Conservation (phyloP, 2,113 vertebrate genomes). For the Oreocharis arfaki region DNA sequence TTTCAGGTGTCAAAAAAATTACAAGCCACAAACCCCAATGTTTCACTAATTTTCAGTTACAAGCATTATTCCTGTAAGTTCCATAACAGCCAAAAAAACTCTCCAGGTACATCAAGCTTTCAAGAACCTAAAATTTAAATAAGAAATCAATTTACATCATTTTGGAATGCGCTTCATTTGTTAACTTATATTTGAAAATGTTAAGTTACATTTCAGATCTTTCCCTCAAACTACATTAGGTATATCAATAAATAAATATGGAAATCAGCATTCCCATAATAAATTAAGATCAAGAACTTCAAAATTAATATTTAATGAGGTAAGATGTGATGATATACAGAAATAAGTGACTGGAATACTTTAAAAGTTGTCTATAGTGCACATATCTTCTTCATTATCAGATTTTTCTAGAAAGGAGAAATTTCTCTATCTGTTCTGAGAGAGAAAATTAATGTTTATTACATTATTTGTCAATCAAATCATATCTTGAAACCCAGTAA, state of each 20-base stretch:
- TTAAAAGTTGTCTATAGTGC: not conserved
- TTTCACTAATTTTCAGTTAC: not conserved
- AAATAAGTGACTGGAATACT: not conserved
- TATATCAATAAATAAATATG: not conserved
- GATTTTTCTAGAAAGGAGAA: not conserved
- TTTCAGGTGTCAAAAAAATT: not conserved
- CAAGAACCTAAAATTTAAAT: not conserved
- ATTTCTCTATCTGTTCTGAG: constrained; percentile 9
- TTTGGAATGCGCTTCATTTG: not conserved
- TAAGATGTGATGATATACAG: not conserved
- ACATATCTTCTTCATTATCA: not conserved
- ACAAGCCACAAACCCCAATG: not conserved
- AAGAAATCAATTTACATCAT: not conserved
- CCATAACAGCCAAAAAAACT: not conserved
- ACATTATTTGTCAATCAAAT: constrained; percentile 54
- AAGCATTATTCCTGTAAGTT: not conserved
- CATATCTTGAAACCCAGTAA: constrained; percentile 42
- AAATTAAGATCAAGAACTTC: not conserved
- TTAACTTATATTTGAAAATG: not conserved
- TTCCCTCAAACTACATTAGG: not conserved
- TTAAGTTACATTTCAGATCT: not conserved
- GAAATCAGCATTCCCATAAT: not conserved
- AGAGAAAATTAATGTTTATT: constrained; percentile 58
- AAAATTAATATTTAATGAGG: not conserved
- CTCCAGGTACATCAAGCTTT: not conserved